Evolutionary conservation across 2,113 vertebrate genomes (phyloP), one percentile per base, ranked within the genome.

Genomic region (Leiothrix lutea): DNA sequence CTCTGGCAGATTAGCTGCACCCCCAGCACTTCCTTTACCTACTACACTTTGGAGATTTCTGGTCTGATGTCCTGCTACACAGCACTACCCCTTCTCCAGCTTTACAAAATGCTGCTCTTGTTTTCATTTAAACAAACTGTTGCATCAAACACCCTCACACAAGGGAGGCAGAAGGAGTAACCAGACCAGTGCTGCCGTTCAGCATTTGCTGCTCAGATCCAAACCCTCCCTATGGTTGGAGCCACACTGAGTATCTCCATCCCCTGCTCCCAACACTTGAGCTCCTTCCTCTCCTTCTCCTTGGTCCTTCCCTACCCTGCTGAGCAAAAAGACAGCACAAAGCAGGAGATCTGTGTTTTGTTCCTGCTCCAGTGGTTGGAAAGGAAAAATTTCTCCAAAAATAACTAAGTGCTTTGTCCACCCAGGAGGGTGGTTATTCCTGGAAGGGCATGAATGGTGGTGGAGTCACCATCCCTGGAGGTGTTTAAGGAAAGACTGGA

Each of bases 121-220:
- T 61, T 71, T 83, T 38, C 10, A 3, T 77, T 77, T 77, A 66
- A 93, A 62, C 66, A 83, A 90, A 90, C 40, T 75, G 51, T 38
- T 48, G 61, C 29, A 29, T 4, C 9, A 92, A 92, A 44, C 14
- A 8, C 38, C 35, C 16, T 21, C 13, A 16, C 12, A 38, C 25
- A 70, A 31, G 15, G 23, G 20, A 73, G 38, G 70, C 14, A 78
- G 57, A 45, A 92, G n/a, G 66, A 50, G 14, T 12, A 44, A 42
- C 31, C 2, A 9, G 29, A 73, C 12, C 0, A 0, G 38, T 11
- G 35, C 10, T 40, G 16, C 38, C 0, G 0, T n/a, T 67, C n/a
- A 62, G 36, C 33, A 36, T 57, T 33, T 26, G 16, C 58, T 67
- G 65, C 58, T 80, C 7, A 12, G 77, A 74, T 35, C 40, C 62